Evolutionary conservation across 2,888 invertebrate species (phyloP).

Genomic region (Nemurella pictetii): DNA sequence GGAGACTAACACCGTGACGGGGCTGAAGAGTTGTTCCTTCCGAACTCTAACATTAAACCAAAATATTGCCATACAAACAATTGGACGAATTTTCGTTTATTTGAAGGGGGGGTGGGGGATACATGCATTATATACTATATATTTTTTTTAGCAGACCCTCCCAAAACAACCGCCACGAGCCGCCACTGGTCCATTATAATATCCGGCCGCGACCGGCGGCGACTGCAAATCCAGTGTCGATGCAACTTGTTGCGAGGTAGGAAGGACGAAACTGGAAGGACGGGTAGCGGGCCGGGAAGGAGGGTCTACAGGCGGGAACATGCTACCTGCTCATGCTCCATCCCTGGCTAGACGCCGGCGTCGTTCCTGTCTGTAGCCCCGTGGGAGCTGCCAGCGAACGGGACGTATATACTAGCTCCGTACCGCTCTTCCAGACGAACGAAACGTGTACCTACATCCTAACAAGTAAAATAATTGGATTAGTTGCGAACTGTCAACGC

Average conservation of each 20-base stretch:
- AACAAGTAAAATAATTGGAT: constrained; percentile 39
- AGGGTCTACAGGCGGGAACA: not conserved
- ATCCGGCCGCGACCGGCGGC: not conserved
- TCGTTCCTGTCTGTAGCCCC: not conserved
- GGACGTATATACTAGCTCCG: not conserved
- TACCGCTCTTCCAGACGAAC: constrained; percentile 10
- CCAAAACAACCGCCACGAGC: no score
- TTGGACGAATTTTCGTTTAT: no score
- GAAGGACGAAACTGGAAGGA: not conserved
- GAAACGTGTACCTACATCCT: constrained; percentile 26
- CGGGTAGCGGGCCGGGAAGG: not conserved
- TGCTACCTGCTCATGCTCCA: not conserved
- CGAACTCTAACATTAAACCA: no score
- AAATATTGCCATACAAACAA: no score
- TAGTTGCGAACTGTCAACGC: constrained; percentile 34
- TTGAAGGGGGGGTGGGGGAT: no score
- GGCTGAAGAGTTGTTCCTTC: no score
- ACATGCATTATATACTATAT: no score
- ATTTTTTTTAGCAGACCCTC: no score
- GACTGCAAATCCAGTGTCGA: not conserved
- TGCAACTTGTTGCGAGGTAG: constrained; percentile 17
- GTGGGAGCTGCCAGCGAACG: not conserved
- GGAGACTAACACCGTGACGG: no score
- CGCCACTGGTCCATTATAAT: no score
- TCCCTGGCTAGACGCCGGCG: not conserved